phyloP scores from a whole-genome alignment of 2,797 vertebrate species.

The Sebastes trivittatus region DNA sequence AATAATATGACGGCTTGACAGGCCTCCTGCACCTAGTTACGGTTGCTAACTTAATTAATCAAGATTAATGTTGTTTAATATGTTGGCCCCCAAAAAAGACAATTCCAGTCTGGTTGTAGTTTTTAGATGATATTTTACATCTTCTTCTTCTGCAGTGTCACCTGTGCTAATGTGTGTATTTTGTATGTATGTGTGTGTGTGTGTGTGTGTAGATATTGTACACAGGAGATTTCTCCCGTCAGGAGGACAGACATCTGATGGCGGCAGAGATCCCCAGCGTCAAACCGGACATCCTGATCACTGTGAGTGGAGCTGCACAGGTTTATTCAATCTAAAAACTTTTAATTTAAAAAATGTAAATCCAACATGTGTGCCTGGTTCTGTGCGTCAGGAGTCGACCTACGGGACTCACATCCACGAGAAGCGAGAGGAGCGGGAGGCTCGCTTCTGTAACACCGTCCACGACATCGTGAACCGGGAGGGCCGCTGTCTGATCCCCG shows the following conservation, averaged over 20 bases:
- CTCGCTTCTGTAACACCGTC: constrained; percentile 91
- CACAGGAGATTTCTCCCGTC: constrained; percentile 96
- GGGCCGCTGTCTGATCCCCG: constrained; percentile 88
- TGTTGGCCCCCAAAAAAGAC: too few relatives aligned
- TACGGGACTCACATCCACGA: constrained; percentile 91
- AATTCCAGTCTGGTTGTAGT: too few relatives aligned
- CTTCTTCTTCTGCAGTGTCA: too few relatives aligned
- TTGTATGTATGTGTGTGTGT: neutral
- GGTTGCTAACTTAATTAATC: too few relatives aligned
- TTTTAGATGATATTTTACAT: too few relatives aligned
- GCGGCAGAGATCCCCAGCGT: constrained; percentile 94
- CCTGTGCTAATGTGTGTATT: too few relatives aligned
- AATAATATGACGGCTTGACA: too few relatives aligned
- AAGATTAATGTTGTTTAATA: too few relatives aligned
- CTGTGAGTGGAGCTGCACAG: neutral
- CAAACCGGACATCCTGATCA: constrained; percentile 86
- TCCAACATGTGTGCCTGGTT: too few relatives aligned
- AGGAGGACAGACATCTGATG: constrained; percentile 96
- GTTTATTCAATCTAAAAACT: neutral
- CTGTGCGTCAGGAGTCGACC: constrained; percentile 67
- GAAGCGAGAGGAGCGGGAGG: constrained; percentile 90
- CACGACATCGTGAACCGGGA: constrained; percentile 93
- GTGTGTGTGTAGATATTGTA: constrained; percentile 46
- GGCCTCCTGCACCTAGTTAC: too few relatives aligned
- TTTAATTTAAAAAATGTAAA: neutral